These are phyloP conservation scores for Dryobates pubescens DNA, from an alignment of 2,797 vertebrate genomes.

Conservation along the genomic window DNA sequence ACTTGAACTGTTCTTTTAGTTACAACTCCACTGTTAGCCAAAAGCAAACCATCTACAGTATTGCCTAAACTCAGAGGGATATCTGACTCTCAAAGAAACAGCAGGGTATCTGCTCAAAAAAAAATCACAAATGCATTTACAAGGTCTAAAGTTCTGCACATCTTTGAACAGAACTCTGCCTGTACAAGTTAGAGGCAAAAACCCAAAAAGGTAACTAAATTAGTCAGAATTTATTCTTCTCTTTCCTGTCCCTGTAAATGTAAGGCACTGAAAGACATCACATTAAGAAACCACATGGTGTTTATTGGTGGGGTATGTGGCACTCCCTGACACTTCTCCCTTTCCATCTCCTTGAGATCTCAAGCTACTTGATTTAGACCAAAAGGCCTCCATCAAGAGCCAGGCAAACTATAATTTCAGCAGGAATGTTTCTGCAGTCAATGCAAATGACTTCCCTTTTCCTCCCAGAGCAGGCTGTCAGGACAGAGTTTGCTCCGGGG, in stretches of 20 bases:
- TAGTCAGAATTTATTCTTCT: neutral
- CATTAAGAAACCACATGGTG: neutral
- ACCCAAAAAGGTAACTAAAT: neutral
- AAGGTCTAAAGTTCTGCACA: neutral
- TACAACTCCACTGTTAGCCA: neutral
- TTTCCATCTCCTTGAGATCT: neutral
- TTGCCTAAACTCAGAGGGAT: neutral
- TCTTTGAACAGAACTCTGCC: neutral
- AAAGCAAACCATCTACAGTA: neutral
- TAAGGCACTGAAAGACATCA: neutral
- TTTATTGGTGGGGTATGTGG: neutral
- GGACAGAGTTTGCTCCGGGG: neutral
- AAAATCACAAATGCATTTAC: neutral
- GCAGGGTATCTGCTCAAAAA: neutral
- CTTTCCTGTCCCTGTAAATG: neutral
- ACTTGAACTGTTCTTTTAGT: neutral
- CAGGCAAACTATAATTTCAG: neutral
- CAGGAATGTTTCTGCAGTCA: neutral
- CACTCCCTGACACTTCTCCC: neutral
- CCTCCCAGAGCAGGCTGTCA: neutral
- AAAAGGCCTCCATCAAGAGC: neutral
- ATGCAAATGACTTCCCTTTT: neutral
- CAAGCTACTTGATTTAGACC: neutral
- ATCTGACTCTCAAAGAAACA: neutral
- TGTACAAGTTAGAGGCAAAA: fast-evolving